Percentiles rank a stretch among this genome's conserved stretches.
Conservation (phyloP, 2,888 invertebrate genomes). For the Electrophaes corylata region DNA sequence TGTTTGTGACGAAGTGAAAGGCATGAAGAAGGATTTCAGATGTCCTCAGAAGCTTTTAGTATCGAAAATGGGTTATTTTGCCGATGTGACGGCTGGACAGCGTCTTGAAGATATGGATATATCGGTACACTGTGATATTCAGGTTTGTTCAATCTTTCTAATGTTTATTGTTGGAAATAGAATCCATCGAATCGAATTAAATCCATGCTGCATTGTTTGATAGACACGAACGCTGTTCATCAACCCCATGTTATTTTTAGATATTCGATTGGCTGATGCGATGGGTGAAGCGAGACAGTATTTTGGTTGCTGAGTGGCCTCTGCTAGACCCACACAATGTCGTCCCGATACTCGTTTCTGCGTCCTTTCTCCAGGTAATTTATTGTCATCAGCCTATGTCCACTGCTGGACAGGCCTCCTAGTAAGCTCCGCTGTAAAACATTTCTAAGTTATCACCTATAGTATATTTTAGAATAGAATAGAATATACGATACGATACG, state of each 20-base stretch:
- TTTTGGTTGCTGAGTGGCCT: slow-evolving; percentile 87
- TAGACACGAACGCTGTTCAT: too few relatives aligned
- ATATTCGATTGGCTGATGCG: slow-evolving; percentile 98
- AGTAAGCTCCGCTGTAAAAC: too few relatives aligned
- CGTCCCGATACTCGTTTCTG: slow-evolving; percentile 96
- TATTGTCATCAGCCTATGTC: too few relatives aligned
- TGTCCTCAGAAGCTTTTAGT: slow-evolving; percentile 94
- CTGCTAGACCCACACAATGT: slow-evolving; percentile 92
- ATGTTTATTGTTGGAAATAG: too few relatives aligned
- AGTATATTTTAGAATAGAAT: too few relatives aligned
- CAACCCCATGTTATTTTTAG: slow-evolving; percentile 65
- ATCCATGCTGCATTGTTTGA: too few relatives aligned
- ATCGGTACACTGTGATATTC: slow-evolving; percentile 97
- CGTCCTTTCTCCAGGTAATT: slow-evolving; percentile 91
- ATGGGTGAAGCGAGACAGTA: slow-evolving; percentile 93
- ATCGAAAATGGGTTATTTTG: slow-evolving; percentile 97
- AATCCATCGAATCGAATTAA: too few relatives aligned
- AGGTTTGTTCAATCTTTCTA: slow-evolving; percentile 77
- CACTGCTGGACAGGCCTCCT: too few relatives aligned
- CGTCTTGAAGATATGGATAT: slow-evolving; percentile 96
- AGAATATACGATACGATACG: too few relatives aligned
- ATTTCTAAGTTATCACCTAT: too few relatives aligned
- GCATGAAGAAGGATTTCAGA: slow-evolving; percentile 93
- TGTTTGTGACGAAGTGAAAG: slow-evolving; percentile 97
- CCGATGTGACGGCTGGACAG: slow-evolving; percentile 93